A percentile compares a stretch with the other conserved stretches of the same genome.
Conservation (phyloP, 1,140 invertebrate genomes). For the Subanguina moxae region DNA sequence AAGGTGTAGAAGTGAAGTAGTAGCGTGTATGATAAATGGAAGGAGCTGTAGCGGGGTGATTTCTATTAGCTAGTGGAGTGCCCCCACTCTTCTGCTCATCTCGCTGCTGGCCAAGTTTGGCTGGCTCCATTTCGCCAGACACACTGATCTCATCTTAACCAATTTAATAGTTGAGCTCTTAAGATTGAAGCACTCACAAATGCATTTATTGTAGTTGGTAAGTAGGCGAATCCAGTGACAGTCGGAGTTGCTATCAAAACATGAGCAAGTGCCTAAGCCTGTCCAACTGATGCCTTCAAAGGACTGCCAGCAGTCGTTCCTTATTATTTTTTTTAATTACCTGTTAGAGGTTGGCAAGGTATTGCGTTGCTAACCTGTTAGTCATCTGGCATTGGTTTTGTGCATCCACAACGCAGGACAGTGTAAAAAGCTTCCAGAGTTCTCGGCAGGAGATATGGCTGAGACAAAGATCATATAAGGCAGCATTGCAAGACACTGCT, state of each 20-base stretch:
- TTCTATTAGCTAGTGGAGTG: no score
- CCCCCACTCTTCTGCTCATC: no score
- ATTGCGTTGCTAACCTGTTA: conserved; percentile 32
- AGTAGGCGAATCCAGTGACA: conserved; percentile 58
- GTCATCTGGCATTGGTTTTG: conserved; percentile 55
- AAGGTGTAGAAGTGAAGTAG: no score
- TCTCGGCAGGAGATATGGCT: conserved; percentile 54
- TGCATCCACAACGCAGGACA: conserved; percentile 50
- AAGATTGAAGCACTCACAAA: conserved; percentile 40
- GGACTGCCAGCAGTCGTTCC: conserved; percentile 57
- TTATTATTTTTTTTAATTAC: conserved; percentile 10
- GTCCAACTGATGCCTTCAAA: conserved; percentile 57
- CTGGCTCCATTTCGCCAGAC: no score
- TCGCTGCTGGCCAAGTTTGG: no score
- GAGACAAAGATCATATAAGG: conserved; percentile 51
- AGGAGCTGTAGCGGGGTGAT: no score
- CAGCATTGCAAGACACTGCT: conserved; percentile 39
- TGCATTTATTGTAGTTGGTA: conserved; percentile 59
- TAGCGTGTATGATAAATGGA: no score
- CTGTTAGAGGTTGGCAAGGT: no score
- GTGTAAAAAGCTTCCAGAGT: conserved; percentile 52
- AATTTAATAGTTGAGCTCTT: no score
- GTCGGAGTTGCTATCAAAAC: conserved; percentile 49
- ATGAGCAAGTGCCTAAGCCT: conserved; percentile 51
- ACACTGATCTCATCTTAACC: no score